Conservation (phyloP, 1,140 invertebrate genomes). For the Drosophila pectinifera region DNA sequence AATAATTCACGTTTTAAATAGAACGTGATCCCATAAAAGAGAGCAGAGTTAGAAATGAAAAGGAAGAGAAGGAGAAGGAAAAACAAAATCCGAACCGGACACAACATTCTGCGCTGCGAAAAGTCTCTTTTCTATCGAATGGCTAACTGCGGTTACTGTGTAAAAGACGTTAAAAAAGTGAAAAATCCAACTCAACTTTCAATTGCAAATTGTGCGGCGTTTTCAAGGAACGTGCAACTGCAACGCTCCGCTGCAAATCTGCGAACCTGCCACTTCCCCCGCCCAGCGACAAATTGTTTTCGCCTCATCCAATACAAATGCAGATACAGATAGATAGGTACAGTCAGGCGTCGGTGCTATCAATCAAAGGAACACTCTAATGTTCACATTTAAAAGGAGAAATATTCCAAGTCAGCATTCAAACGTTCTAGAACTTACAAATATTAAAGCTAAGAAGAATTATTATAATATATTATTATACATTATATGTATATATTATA, state of each 20-base stretch:
- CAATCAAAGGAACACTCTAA: not conserved
- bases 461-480: too few species aligned
- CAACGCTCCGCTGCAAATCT: conserved; percentile 48
- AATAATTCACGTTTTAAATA: conserved; percentile 77
- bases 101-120: conserved; percentile 52
- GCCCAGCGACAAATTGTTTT: conserved; percentile 73
- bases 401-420: too few species aligned
- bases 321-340: conserved; percentile 28
- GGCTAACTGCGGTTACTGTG: conserved; percentile 34
- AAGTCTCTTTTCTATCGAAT: conserved; percentile 67
- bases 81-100: conserved; percentile 35
- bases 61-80: conserved; percentile 23
- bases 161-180: conserved; percentile 29
- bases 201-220: conserved; percentile 65
- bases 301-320: conserved; percentile 38
- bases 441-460: too few species aligned
- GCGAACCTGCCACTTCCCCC: conserved; percentile 33
- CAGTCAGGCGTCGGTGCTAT: conserved; percentile 5
- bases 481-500: too few species aligned
- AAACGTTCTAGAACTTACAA: too few species aligned
- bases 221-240: conserved; percentile 53
- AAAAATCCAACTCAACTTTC: conserved; percentile 58
- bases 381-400: too few species aligned
- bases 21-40: conserved; percentile 77
- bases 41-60: conserved; percentile 23